These are phyloP conservation scores for Oreochromis aureus DNA, from an alignment of 2,113 vertebrate species.

Conservation along the genomic window DNA sequence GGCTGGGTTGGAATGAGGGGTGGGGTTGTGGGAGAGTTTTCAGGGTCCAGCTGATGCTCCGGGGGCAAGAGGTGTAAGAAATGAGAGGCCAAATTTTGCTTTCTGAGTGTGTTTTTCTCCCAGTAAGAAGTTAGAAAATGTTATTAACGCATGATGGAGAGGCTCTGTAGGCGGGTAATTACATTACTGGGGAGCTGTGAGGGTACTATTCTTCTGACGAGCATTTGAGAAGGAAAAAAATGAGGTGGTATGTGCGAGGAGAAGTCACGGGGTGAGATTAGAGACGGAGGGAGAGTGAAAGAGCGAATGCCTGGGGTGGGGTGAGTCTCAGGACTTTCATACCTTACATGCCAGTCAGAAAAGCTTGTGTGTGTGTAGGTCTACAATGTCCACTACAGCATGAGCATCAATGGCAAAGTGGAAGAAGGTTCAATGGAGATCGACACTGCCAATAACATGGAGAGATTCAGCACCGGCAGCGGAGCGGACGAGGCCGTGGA, in stretches of 20 bases:
- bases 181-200: not conserved
- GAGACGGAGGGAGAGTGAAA: not conserved
- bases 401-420: constrained; percentile 94
- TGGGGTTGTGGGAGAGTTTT: not conserved
- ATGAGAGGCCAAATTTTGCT: constrained; percentile 2
- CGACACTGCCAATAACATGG: constrained; percentile 85
- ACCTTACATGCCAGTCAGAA: constrained; percentile 46
- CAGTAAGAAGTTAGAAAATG: constrained; percentile 18
- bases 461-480: constrained; percentile 87
- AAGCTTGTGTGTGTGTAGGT: constrained; percentile 69
- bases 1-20: not conserved
- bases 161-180: not conserved
- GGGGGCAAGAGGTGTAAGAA: constrained; percentile 69
- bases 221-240: not conserved
- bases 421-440: constrained; percentile 94
- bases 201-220: not conserved
- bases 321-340: constrained; percentile 26
- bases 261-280: constrained; percentile 2
- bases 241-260: not conserved
- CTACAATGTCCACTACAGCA: constrained; percentile 93
- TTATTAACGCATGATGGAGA: not conserved
- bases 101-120: not conserved
- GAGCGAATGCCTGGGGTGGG: not conserved
- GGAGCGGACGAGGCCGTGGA: constrained; percentile 86
- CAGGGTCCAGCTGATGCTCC: constrained; percentile 68